Evolutionary conservation across 1,140 invertebrate species (phyloP).

Genomic region (Drosophila novamexicana): DNA sequence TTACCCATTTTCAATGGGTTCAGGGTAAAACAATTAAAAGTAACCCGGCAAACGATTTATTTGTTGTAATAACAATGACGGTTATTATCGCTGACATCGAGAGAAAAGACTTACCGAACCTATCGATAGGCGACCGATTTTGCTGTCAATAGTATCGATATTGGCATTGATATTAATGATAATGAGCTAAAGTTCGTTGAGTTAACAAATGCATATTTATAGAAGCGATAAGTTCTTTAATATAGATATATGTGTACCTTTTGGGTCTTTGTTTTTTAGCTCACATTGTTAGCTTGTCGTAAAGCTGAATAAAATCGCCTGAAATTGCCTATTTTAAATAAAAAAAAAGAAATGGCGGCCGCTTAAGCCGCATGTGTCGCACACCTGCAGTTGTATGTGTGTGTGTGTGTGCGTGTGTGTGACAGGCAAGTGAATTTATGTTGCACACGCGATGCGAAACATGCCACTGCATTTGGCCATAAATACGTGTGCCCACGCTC

Average conservation of each 20-base stretch:
- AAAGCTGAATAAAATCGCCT: slow-evolving; percentile 23
- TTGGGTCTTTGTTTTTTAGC: not conserved
- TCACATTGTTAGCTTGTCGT: slow-evolving; percentile 3
- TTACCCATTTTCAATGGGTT: too few species aligned
- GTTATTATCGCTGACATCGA: too few species aligned
- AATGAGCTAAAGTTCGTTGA: too few species aligned
- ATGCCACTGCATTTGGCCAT: slow-evolving; percentile 77
- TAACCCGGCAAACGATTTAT: too few species aligned
- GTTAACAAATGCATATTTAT: too few species aligned
- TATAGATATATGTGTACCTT: not conserved
- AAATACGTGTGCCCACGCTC: slow-evolving; percentile 53
- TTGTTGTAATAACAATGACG: too few species aligned
- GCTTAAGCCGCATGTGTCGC: slow-evolving; percentile 58
- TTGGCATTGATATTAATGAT: too few species aligned
- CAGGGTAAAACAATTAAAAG: too few species aligned
- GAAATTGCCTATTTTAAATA: slow-evolving; percentile 59
- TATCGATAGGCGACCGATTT: too few species aligned
- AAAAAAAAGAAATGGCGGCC: slow-evolving; percentile 56
- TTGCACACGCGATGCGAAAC: slow-evolving; percentile 76
- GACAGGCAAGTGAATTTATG: slow-evolving; percentile 78
- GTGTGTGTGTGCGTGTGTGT: slow-evolving; percentile 43
- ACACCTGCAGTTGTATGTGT: slow-evolving; percentile 19
- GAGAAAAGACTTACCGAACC: too few species aligned
- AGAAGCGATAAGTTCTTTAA: not conserved
- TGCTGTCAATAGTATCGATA: too few species aligned